Evolutionary conservation across 2,888 invertebrate species (phyloP), one percentile per base, ranked within the genome.

Genomic region (Synanthedon formicaeformis): DNA sequence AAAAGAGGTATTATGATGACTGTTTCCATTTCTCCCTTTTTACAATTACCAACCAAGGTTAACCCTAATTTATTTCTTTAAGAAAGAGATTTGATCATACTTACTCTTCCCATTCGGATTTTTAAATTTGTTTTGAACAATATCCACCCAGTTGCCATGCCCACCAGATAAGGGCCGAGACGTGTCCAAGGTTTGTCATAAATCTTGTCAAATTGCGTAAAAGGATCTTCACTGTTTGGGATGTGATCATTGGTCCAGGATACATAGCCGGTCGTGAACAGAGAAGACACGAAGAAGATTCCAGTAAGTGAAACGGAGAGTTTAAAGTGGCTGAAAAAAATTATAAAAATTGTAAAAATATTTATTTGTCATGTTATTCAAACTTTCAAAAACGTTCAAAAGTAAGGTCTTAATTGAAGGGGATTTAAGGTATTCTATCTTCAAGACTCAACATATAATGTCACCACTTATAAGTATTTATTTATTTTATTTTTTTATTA

Each of bases 121-220:
- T 92, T 92, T 75, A 94, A 91, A 71, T 94, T 92, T 27, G 93
- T 94, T 78, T 94, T 94, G 74, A 94, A 95, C 16, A 96, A 84
- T 57, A 93, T 90, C 92, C 95, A 96, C 0, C 95, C 95, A 0
- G 92, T 92, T 14, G 91, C 88, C 94, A 96, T 95, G 60, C 95
- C 95, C 52, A 95, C 92, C 2, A 95, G 83, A 74, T 95, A 96
- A 0, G 95, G 95, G 0, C 95, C 95, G 12, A 95, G 79, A 55
- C 95, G 80, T 0, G 95, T 95, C 94, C 95, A 96, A 1, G 95
- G 95, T 76, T 95, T 96, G 79, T 95, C 95, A 75, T 96, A 96
- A 62, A 96, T 93, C 83, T 95, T 94, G 78, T 96, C 95, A 74
- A 96, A 96, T 52, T 94, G 88, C 0, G 94, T 94, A 70, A 95